A percentile compares a stretch with the other conserved stretches of the same genome.
These are phyloP conservation scores for Falco cherrug DNA, from an alignment of 2,797 vertebrate genomes.

Conservation along the genomic window DNA sequence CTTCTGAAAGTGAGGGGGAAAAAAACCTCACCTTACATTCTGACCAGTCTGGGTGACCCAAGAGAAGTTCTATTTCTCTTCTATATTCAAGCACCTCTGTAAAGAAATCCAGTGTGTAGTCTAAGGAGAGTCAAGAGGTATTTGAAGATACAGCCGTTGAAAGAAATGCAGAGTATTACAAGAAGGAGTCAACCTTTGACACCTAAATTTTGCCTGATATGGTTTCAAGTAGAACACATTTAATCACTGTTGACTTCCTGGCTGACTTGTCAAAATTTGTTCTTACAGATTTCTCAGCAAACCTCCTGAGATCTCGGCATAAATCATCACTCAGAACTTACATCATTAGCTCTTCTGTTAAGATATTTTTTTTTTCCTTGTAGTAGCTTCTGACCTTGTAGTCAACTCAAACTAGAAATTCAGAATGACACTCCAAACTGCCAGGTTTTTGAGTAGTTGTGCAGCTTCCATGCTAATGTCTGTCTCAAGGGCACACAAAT, in stretches of 20 bases:
- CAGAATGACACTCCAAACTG: background rate
- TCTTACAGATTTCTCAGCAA: background rate
- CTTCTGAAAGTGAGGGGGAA: background rate
- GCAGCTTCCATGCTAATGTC: background rate
- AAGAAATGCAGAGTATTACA: background rate
- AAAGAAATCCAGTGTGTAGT: background rate
- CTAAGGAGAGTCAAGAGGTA: background rate
- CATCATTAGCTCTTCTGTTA: slow-evolving; percentile 44
- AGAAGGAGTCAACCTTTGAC: background rate
- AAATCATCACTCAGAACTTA: slow-evolving; percentile 38
- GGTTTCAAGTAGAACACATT: background rate
- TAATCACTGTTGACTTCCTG: background rate
- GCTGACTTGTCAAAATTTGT: slow-evolving; percentile 38
- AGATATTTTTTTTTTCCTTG: slow-evolving; percentile 4
- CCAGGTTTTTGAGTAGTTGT: background rate
- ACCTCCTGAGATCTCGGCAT: background rate
- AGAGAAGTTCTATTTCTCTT: background rate
- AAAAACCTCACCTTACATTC: background rate
- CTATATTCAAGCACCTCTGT: background rate
- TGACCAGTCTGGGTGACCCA: background rate
- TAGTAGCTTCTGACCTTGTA: slow-evolving; percentile 41
- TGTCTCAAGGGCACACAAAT: background rate
- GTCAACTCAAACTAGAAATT: slow-evolving; percentile 17
- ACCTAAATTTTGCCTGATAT: slow-evolving; percentile 10
- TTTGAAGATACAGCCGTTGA: background rate